phyloP scores from a whole-genome alignment of 2,113 vertebrate genomes.

The Entomyzon cyanotis region DNA sequence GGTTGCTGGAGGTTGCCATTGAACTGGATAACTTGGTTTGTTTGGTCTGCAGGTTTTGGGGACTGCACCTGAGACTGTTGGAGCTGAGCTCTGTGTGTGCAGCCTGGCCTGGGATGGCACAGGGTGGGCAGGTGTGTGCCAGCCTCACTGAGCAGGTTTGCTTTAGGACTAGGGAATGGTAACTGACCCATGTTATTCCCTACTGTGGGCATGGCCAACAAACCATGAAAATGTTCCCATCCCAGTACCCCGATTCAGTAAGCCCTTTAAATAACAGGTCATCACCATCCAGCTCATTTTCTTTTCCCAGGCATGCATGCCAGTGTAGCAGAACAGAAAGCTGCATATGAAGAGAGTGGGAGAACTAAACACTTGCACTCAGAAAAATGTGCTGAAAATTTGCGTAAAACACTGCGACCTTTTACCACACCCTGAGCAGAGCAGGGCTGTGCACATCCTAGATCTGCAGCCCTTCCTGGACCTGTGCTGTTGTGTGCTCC shows the following conservation, averaged over 20 bases:
- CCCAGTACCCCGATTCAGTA: not conserved
- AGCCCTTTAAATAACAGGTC: not conserved
- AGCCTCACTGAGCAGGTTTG: not conserved
- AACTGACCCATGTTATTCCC: not conserved
- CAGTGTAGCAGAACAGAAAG: not conserved
- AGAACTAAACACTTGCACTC: not conserved
- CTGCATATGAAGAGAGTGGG: not conserved
- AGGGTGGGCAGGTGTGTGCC: not conserved
- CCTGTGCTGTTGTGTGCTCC: not conserved
- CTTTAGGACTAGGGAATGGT: not conserved
- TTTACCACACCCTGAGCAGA: not conserved
- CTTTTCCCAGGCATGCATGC: not conserved
- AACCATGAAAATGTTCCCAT: not conserved
- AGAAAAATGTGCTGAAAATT: not conserved
- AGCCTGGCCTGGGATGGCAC: not conserved
- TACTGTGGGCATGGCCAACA: not conserved
- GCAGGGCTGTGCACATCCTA: not conserved
- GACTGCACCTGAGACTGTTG: not conserved
- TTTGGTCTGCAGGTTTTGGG: not conserved
- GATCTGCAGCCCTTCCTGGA: not conserved
- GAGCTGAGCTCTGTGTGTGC: not conserved
- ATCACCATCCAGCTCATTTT: not conserved
- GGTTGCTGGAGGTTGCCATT: not conserved
- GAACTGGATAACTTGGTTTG: not conserved
- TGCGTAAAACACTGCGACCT: not conserved